Conservation (phyloP, 1,140 invertebrate species). For the Anoplolepis gracilipes region DNA sequence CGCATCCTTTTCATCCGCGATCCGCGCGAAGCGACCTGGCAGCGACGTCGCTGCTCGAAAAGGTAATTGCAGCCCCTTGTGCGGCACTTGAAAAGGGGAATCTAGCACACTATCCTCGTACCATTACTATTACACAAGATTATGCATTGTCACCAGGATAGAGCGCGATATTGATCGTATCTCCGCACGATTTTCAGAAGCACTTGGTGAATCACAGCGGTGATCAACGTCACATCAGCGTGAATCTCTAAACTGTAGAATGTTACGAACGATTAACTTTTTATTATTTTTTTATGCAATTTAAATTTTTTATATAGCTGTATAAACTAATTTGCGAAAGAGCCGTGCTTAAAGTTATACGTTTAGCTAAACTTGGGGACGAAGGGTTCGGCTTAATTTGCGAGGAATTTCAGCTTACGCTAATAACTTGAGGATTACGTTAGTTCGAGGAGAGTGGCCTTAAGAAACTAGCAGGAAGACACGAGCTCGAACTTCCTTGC, state of each 20-base stretch:
- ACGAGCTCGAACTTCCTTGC: constrained; percentile 39
- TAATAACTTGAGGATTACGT: constrained; percentile 54
- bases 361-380: constrained; percentile 38
- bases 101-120: constrained; percentile 18
- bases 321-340: not conserved
- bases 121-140: not conserved
- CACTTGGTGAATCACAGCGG: not conserved
- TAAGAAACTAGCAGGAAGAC: constrained; percentile 39
- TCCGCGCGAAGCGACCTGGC: constrained; percentile 5
- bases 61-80: constrained; percentile 45
- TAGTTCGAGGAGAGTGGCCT: constrained; percentile 19
- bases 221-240: not conserved
- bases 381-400: constrained; percentile 23
- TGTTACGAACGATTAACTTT: not conserved
- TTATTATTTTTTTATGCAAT: no score
- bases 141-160: constrained; percentile 9
- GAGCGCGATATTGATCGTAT: constrained; percentile 11
- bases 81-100: constrained; percentile 32
- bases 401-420: constrained; percentile 42
- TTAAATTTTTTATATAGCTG: no score
- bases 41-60: constrained; percentile 47
- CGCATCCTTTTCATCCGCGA: constrained; percentile 49
- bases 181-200: not conserved
- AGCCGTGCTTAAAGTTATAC: not conserved
- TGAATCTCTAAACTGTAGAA: not conserved